Evolutionary conservation across 2,113 vertebrate species (phyloP).

Genomic region (Phycodurus eques): DNA sequence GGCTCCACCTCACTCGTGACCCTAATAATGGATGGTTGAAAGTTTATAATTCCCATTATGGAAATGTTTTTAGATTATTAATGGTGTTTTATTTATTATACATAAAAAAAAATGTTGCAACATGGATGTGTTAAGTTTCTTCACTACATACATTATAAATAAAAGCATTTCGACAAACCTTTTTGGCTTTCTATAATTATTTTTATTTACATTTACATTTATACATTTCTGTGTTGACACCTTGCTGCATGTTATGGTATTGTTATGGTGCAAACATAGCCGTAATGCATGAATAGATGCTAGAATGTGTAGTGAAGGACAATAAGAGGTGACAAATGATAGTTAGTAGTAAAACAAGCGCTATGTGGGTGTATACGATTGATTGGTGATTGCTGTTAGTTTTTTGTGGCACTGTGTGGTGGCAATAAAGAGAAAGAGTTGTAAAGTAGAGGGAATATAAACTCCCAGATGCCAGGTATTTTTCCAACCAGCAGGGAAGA

Average conservation of each 20-base stretch:
- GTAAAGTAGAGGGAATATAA: conserved; percentile 64
- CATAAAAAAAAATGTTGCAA: not conserved
- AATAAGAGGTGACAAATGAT: conserved; percentile 37
- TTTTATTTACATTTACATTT: too few species aligned
- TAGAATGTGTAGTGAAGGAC: conserved; percentile 23
- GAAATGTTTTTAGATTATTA: too few species aligned
- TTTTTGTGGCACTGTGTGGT: conserved; percentile 56
- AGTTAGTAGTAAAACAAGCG: conserved; percentile 40
- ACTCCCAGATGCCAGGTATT: conserved; percentile 64
- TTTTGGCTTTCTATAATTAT: too few species aligned
- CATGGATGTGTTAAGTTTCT: not conserved
- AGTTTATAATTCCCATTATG: too few species aligned
- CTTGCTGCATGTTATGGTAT: not conserved
- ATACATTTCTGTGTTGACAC: too few species aligned
- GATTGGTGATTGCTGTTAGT: conserved; percentile 68
- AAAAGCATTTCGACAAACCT: not conserved
- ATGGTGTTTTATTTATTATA: not conserved
- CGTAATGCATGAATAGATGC: conserved; percentile 17
- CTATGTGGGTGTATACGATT: conserved; percentile 53
- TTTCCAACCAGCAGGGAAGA: conserved; percentile 60
- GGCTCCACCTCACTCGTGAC: too few species aligned
- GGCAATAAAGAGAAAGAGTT: conserved; percentile 58
- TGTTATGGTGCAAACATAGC: not conserved
- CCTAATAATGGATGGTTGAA: too few species aligned
- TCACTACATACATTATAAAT: too few species aligned